A percentile compares a stretch with the other conserved stretches of the same genome.
Conservation (phyloP, 2,113 vertebrate species). For the Crotalus horridus region DNA sequence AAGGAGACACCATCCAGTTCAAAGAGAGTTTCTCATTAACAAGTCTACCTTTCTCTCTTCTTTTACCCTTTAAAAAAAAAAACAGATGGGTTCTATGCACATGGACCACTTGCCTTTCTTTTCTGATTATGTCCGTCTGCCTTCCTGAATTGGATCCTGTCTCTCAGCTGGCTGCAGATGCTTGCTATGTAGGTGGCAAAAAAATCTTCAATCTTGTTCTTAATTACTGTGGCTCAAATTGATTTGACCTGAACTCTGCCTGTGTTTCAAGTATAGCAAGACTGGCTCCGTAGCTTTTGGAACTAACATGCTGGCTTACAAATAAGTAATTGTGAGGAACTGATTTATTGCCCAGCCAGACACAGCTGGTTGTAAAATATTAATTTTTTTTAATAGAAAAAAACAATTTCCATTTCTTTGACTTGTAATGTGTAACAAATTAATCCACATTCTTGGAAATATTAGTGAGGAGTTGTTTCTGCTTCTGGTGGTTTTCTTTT, state of each 20-base stretch:
- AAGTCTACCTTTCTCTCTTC: background rate
- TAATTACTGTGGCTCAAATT: constrained; percentile 66
- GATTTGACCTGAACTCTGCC: constrained; percentile 64
- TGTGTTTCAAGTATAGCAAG: constrained; percentile 54
- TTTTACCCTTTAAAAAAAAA: background rate
- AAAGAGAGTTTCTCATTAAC: background rate
- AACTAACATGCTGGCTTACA: constrained; percentile 67
- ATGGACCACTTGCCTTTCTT: background rate
- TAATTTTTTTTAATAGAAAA: constrained; percentile 66
- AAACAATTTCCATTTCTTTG: constrained; percentile 64
- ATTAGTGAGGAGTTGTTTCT: constrained; percentile 28
- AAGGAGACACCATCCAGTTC: background rate
- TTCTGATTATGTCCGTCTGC: constrained; percentile 21
- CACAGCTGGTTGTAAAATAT: constrained; percentile 63
- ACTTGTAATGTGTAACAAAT: constrained; percentile 59
- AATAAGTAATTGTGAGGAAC: constrained; percentile 64
- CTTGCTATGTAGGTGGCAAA: constrained; percentile 40
- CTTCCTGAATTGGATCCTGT: constrained; percentile 29
- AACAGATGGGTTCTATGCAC: background rate
- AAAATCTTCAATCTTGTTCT: constrained; percentile 63
- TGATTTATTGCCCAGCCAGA: constrained; percentile 61
- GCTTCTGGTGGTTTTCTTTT: background rate
- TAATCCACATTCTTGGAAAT: constrained; percentile 53
- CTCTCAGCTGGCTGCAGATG: constrained; percentile 47
- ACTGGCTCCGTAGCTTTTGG: constrained; percentile 59